phyloP scores from a whole-genome alignment of 2,888 invertebrate species.

The Neria commutata region DNA sequence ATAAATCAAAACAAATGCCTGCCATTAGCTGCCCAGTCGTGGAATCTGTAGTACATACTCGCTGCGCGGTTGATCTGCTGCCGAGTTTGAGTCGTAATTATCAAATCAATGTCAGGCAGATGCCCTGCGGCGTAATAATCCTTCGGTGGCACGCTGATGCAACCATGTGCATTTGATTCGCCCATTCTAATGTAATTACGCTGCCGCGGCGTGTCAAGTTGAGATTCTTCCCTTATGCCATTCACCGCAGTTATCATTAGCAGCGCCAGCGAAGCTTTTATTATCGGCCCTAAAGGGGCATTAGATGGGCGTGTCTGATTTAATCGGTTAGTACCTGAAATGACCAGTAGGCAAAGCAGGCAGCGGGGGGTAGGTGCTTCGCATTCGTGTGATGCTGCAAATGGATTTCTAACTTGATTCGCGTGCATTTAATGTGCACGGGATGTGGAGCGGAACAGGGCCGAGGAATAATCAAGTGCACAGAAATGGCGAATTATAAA shows the following conservation, averaged over 20 bases:
- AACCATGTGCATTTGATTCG: neutral
- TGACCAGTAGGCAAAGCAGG: too few relatives aligned
- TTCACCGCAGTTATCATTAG: neutral
- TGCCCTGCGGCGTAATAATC: neutral
- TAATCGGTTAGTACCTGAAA: constrained; percentile 6
- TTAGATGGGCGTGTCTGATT: constrained; percentile 14
- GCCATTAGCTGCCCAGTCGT: neutral
- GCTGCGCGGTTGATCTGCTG: neutral
- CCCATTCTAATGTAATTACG: neutral
- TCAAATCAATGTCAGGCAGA: constrained; percentile 20
- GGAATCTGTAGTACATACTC: neutral
- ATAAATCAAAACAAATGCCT: neutral
- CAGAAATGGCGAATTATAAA: too few relatives aligned
- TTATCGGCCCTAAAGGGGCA: constrained; percentile 23
- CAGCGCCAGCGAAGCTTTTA: constrained; percentile 8
- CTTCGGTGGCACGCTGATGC: too few relatives aligned
- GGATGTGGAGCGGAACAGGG: too few relatives aligned
- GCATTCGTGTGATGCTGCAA: too few relatives aligned
- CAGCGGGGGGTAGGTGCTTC: too few relatives aligned
- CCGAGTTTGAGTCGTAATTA: constrained; percentile 21
- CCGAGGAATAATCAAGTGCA: too few relatives aligned
- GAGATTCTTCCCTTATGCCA: neutral
- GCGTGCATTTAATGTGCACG: too few relatives aligned
- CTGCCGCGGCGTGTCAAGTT: neutral
- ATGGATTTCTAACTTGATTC: too few relatives aligned